A percentile compares a stretch with the other conserved stretches of the same genome.
These are phyloP conservation scores for Phenganax stokvisi DNA, from an alignment of 92 coral and sea anemone species.

Conservation along the genomic window DNA sequence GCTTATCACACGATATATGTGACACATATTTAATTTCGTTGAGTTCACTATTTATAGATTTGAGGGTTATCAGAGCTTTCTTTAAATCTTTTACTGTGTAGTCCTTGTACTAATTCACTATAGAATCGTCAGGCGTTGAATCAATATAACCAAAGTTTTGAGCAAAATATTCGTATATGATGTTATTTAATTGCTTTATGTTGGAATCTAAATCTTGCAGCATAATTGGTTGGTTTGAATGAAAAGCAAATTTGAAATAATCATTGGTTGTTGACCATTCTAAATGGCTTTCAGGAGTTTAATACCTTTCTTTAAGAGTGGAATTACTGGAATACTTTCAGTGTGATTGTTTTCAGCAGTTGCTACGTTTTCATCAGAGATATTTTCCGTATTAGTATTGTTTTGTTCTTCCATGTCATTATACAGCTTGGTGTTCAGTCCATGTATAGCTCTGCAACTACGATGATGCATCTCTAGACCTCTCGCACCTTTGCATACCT, in stretches of 20 bases:
- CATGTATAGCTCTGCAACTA: conserved; percentile 22
- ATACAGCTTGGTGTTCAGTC: conserved; percentile 26
- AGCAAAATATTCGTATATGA: conserved; percentile 32
- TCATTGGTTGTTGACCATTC: conserved; percentile 46
- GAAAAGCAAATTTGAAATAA: conserved; percentile 33
- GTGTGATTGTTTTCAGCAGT: background rate
- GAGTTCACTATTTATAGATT: conserved; percentile 13
- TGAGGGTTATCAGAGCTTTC: conserved; percentile 21
- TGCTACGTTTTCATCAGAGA: background rate
- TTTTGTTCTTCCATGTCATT: conserved; percentile 13
- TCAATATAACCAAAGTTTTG: conserved; percentile 23
- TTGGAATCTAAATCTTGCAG: conserved; percentile 28
- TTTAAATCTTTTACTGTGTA: conserved; percentile 31
- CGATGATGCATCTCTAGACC: conserved; percentile 33
- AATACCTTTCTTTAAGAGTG: conserved; percentile 31
- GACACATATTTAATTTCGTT: conserved; percentile 39
- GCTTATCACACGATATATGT: conserved; percentile 26
- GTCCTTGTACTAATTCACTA: conserved; percentile 30
- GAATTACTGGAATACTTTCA: conserved; percentile 3
- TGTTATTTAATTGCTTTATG: conserved; percentile 19
- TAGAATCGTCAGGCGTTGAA: conserved; percentile 1
- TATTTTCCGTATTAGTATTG: background rate
- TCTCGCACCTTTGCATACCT: conserved; percentile 17
- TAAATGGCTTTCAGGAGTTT: conserved; percentile 30
- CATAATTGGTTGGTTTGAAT: conserved; percentile 31